Evolutionary conservation across 2,888 invertebrate genomes (phyloP).

Genomic region (Coremacera marginata): DNA sequence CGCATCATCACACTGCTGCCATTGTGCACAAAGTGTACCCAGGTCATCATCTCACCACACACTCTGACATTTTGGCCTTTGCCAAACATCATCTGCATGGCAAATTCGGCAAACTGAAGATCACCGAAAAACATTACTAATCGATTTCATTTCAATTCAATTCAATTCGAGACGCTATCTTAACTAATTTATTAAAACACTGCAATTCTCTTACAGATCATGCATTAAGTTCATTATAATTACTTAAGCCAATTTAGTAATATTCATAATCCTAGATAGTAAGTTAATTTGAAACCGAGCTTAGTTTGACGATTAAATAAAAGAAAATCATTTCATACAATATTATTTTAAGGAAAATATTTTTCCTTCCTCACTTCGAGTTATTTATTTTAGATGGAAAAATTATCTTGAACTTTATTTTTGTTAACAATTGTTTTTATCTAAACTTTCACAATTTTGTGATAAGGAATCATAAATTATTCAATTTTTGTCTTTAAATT

Average conservation of each 20-base stretch:
- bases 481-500: no score
- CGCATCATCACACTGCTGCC: constrained; percentile 52
- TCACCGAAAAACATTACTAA: constrained; percentile 66
- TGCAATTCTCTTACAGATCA: constrained; percentile 1
- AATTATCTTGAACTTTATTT: no score
- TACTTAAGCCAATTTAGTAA: background rate
- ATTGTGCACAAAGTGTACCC: constrained; percentile 58
- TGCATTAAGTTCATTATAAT: background rate
- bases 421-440: no score
- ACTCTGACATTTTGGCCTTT: constrained; percentile 58
- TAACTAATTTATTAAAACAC: constrained; percentile 59
- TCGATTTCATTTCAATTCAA: constrained; percentile 55
- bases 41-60: constrained; percentile 57
- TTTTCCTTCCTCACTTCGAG: no score
- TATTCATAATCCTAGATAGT: background rate
- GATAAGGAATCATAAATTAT: no score
- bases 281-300: background rate
- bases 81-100: constrained; percentile 65
- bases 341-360: background rate
- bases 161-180: constrained; percentile 45
- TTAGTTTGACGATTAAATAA: background rate
- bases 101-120: constrained; percentile 65
- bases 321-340: background rate
- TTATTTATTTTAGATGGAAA: no score
- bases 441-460: no score